These are phyloP conservation scores for Nebria ingens DNA, from an alignment of 1,140 invertebrate genomes.

Conservation along the genomic window DNA sequence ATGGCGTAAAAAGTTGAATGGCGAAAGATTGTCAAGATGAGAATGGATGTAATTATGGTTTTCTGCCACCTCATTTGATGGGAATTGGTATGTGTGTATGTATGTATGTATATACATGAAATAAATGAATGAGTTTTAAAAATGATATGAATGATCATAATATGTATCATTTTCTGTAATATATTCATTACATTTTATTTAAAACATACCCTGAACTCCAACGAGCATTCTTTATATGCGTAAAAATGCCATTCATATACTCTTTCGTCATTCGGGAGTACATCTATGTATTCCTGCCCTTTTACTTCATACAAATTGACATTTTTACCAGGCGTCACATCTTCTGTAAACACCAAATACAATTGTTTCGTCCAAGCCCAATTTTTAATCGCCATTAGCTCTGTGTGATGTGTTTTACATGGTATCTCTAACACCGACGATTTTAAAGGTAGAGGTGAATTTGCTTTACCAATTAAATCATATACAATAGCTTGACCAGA, in stretches of 20 bases:
- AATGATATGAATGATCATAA: background rate
- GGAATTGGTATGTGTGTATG: too few species aligned
- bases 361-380: background rate
- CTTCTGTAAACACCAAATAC: background rate
- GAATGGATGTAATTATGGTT: too few species aligned
- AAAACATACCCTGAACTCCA: background rate
- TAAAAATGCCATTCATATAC: constrained; percentile 3
- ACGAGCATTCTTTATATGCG: background rate
- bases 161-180: background rate
- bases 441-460: background rate
- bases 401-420: background rate
- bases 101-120: too few species aligned
- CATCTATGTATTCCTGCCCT: background rate
- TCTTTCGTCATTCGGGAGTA: background rate
- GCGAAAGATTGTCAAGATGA: too few species aligned
- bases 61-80: too few species aligned
- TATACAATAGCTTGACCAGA: background rate
- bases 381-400: background rate
- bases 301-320: background rate
- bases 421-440: background rate
- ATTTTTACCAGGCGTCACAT: background rate
- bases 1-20: too few species aligned
- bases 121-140: too few species aligned
- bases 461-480: background rate
- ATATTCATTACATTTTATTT: background rate